Evolutionary conservation across 2,888 invertebrate species (phyloP), one percentile per base, ranked within the genome.

Genomic region (Pherbina coryleti): DNA sequence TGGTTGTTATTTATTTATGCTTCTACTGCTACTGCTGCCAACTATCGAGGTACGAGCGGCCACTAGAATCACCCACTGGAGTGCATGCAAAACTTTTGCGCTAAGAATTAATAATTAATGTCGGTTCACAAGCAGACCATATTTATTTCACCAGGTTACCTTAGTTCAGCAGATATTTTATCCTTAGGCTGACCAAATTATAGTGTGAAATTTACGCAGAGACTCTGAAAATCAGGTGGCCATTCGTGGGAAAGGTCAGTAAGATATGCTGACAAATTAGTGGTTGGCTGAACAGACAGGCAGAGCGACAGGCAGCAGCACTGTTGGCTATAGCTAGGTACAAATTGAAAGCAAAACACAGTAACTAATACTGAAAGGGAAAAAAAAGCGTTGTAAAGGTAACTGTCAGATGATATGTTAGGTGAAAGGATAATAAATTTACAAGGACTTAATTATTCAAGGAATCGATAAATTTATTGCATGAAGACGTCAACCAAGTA

Each of bases 51-150:
- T 55, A 19, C 7, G 60, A 14, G 22, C 28, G 11, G 60, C 28
- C 14, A 28, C 28, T 60, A 7, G 60, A 14, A 28, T 44, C 55
- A 31, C 64, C 64, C 34, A 31, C 31, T n/a, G 34, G 64, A 66
- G 31, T 34, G 31, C 64, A 66, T 66, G 64, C 34, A 66, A 66
- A 66, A 66, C 64, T 66, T 66, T 28, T 31, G 4, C 64, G 37
- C 34, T 66, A 31, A 66, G 28, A 37, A 66, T 66, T 66, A 66
- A 66, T 66, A 31, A 66, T 66, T 66, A 66, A 66, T 66, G 64
- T n/a, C 34, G n/a, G 34, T 66, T 66, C 28, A 66, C 25, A n/a
- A 31, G n/a, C 31, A 17, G 37, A 19, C 64, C 34, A 66, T 34
- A 60, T 14, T 14, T 60, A 60, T 60, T 60, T 11, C 25, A 60